Base-by-base conservation (phyloP, 2,113 vertebrate genomes). In the Proteles cristata region DNA sequence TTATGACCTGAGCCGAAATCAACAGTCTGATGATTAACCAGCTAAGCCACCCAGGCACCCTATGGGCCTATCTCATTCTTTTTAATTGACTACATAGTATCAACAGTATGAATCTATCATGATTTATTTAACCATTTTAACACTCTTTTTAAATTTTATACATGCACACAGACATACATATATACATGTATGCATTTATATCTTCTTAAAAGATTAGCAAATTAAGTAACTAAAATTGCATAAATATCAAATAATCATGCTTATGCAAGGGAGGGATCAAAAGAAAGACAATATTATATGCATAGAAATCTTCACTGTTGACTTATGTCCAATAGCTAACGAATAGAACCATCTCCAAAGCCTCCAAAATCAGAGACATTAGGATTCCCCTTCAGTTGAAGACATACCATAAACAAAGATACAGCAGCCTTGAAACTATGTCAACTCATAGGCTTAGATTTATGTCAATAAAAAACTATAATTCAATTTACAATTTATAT, bases 171-270 rank as follows among this genome's bases (percentile, higher is more conserved):
- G 3, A 73, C 26, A 23, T 43, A 35, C 8, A 33, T 15, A 4
- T n/a, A 39, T 12, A 21, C 14, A 45, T 8, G 86, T 35, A 83
- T 5, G 35, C 7, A 65, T 8, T 68, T 61, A n/a, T 63, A 65
- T 48, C 7, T 89, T 90, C 88, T 95, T 88, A n/a, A 74, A 96
- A 85, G 11, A 9, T 88, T 74, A 95, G 23, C 88, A 84, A 93
- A 91, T 80, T 90, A 65, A 81, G 28, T 84, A 25, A 33, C 15
- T 93, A 87, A 45, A 79, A 61, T 83, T 71, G 48, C 28, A 66
- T 83, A 79, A 90, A 77, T 73, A 79, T 88, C 53, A 79, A 93
- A 85, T 45, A 82, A 84, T 77, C 55, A 4, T 26, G n/a, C 65
- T 58, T 50, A 65, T 71, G 55, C 9, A 90, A 96, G 48, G 76